Evolutionary conservation across 2,888 invertebrate genomes (phyloP), one percentile per base, ranked within the genome.

Genomic region (Cheilosia pagana): DNA sequence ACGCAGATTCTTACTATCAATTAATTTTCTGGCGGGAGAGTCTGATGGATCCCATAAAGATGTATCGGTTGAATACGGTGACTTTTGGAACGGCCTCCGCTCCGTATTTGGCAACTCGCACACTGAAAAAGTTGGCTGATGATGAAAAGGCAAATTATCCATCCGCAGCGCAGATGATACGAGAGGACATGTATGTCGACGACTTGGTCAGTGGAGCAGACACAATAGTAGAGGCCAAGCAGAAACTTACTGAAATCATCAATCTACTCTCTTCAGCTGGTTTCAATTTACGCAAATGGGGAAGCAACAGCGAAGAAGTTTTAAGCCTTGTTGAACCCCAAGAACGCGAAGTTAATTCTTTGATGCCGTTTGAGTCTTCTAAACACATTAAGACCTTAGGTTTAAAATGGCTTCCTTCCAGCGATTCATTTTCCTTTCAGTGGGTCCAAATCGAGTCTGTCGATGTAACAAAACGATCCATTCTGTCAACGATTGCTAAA

Each of bases 1-100:
- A 2, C 8, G 16, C 12, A 21, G 62, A 74, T 14, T 50, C 50
- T 2, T 48, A 50, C 23, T 50, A 63, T 31, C 63, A 63, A 23
- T 50, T 63, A 6, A 50, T 41, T 10, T 48, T 50, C 41, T 62
- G 62, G 62, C 62, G 31, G 12, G 48, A 45, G 5, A 19, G 25
- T 2, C 8, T 16, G 39, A 25, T n/a, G n/a, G 62, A 45, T 8
- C 16, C 45, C 31, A 21, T 45, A 3, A 45, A 62, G 23, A 19
- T 31, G n/a, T 63, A 63, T 48, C 63, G 63, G 12, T 21, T 63
- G 8, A 45, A 63, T 0, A 63, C 48, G 8, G 63, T 63, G 14
- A 50, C 63, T 0, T 63, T 63, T 10, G 50, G 63, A 12, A 63
- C 35, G 1, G 19, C 63, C n/a, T 21, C 41, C 8, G 62, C 62